Evolutionary conservation across 2,888 invertebrate species (phyloP), one percentile per base, ranked within the genome.

Genomic region (Ecdyonurus torrentis): DNA sequence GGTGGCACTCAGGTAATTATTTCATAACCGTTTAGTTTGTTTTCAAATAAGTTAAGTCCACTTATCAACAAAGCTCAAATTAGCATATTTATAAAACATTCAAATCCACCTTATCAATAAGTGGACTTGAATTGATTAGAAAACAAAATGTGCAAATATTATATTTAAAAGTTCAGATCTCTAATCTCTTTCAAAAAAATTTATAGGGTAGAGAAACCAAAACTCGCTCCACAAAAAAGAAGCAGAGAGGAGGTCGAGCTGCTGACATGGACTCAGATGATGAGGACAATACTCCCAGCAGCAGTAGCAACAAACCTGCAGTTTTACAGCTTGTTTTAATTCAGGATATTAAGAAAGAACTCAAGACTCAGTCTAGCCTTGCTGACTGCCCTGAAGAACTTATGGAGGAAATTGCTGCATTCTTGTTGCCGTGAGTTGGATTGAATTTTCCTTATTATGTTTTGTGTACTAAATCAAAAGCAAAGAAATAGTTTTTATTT

Each of bases 161-260:
- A 50, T 19, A 50, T 60, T 22, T 60, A 58, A 15, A 61, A 58
- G 23, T n/a, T 3, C 2, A 23, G 58, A 20, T 1, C 18, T 24
- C 25, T 25, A 59, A 23, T 59, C n/a, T 19, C 18, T 2, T 59
- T 25, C n/a, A 52, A n/a, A n/a, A n/a, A n/a, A n/a, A n/a, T n/a
- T 65, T 65, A 59, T 65, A 72, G 74, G 96, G 96, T 0, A 80
- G 96, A 52, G 96, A 97, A 79, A 93, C 93, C 0, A 96, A 94
- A 78, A 95, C 92, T 0, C 95, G 92, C 72, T 88, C 93, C 1
- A 88, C 89, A 0, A 96, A 96, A 72, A 96, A 93, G 76, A 72
- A 66, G 63, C 84, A 85, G 73, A 69, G 66, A 64, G 65, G 65
- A 61, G 79, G 79, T 70, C 76, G 78, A 60, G 79, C 80, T 58